Conservation (phyloP, 2,888 invertebrate genomes). For the Pristionchus fissidentatus region DNA sequence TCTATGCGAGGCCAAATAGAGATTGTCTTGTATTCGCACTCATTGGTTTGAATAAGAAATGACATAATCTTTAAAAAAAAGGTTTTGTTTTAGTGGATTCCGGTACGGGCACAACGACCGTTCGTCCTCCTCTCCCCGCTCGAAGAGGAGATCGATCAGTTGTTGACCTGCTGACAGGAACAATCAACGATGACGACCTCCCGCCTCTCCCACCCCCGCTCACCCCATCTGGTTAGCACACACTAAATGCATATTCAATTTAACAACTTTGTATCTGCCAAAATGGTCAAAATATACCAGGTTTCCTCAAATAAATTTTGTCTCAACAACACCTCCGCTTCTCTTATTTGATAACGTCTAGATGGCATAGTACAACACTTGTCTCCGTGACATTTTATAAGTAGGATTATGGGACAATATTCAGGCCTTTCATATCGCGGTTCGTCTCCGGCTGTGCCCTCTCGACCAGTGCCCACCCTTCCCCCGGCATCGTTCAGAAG, state of each 20-base stretch:
- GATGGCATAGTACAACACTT: too few relatives aligned
- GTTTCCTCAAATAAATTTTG: too few relatives aligned
- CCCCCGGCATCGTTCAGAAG: conserved; percentile 54
- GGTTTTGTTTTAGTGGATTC: conserved; percentile 1
- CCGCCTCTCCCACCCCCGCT: not conserved
- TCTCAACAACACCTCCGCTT: too few relatives aligned
- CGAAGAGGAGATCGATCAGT: not conserved
- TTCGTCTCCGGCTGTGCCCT: conserved; percentile 56
- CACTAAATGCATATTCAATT: not conserved
- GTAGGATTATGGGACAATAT: not conserved
- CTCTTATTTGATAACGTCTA: too few relatives aligned
- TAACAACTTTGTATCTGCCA: not conserved
- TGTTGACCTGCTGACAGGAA: conserved; percentile 16
- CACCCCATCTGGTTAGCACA: not conserved
- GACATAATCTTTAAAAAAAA: not conserved
- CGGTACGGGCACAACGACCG: not conserved
- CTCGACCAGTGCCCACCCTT: conserved; percentile 52
- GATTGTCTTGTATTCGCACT: too few relatives aligned
- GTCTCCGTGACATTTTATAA: too few relatives aligned
- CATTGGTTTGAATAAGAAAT: too few relatives aligned
- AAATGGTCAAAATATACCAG: not conserved
- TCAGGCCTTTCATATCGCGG: conserved; percentile 15
- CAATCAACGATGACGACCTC: not conserved
- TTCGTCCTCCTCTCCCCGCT: conserved; percentile 25
- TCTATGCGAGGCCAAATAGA: too few relatives aligned